phyloP scores from a whole-genome alignment of 2,888 invertebrate genomes.

The Malachius bipustulatus region DNA sequence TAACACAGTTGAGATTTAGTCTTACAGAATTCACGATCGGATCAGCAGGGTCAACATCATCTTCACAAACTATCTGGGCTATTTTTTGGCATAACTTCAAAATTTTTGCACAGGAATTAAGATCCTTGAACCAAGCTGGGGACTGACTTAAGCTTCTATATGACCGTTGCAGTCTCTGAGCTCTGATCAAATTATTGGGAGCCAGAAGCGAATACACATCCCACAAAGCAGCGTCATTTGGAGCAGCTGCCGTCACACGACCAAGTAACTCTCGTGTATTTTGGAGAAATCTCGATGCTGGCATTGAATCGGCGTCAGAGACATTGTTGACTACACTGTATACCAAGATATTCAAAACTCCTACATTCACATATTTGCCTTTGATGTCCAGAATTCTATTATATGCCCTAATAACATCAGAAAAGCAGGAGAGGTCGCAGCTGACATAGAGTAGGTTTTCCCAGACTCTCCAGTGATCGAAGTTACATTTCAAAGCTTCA shows the following conservation, averaged over 20 bases:
- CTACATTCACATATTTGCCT: conserved; percentile 63
- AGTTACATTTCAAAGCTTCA: conserved; percentile 86
- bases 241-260: conserved; percentile 54
- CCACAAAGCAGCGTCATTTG: conserved; percentile 67
- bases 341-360: conserved; percentile 61
- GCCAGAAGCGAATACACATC: conserved; percentile 66
- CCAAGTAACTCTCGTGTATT: conserved; percentile 59
- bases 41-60: conserved; percentile 28
- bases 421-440: conserved; percentile 74
- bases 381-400: conserved; percentile 79
- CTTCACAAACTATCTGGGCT: conserved; percentile 45
- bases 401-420: conserved; percentile 74
- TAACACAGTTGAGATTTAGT: conserved; percentile 30
- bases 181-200: conserved; percentile 44
- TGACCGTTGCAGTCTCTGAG: conserved; percentile 66
- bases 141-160: conserved; percentile 60
- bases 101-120: conserved; percentile 48
- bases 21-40: conserved; percentile 28
- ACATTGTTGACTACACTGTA: conserved; percentile 53
- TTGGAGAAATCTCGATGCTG: conserved; percentile 38
- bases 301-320: conserved; percentile 47
- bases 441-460: conserved; percentile 86
- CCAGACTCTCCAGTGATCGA: conserved; percentile 91
- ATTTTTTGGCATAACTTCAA: conserved; percentile 47
- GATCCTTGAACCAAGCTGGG: conserved; percentile 49